phyloP scores from a whole-genome alignment of 2,888 invertebrate species.

The Drosophila colorata region DNA sequence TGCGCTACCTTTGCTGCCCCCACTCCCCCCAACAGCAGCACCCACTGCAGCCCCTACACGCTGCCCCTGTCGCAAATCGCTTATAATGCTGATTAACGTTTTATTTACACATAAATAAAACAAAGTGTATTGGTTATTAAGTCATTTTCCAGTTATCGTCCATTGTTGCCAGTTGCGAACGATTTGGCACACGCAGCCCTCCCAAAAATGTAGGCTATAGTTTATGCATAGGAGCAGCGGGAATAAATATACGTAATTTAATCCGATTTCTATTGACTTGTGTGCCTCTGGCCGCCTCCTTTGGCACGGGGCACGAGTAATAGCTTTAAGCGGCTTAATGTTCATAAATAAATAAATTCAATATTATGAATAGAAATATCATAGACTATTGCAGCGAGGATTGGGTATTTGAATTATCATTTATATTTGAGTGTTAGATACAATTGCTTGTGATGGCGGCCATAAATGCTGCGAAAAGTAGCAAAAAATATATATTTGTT shows the following conservation, averaged over 20 bases:
- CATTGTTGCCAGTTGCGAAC: constrained; percentile 39
- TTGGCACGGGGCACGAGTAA: neutral
- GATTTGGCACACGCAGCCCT: constrained; percentile 40
- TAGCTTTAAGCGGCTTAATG: constrained; percentile 28
- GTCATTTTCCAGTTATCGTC: constrained; percentile 50
- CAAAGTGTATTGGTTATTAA: constrained; percentile 68
- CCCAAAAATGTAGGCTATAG: constrained; percentile 30
- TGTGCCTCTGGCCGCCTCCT: neutral
- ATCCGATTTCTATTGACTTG: constrained; percentile 38
- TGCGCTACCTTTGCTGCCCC: neutral
- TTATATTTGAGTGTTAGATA: neutral
- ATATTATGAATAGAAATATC: constrained; percentile 29
- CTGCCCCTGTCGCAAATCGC: neutral
- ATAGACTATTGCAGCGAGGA: neutral
- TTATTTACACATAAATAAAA: constrained; percentile 67
- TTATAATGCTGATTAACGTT: constrained; percentile 69
- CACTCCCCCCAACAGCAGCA: neutral
- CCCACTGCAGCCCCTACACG: neutral
- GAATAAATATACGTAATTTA: constrained; percentile 24
- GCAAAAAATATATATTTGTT: neutral
- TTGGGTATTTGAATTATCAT: neutral
- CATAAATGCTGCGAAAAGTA: neutral
- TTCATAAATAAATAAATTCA: constrained; percentile 44
- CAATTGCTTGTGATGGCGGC: neutral
- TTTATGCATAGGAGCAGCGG: constrained; percentile 4